These are phyloP conservation scores for Volucella bombylans DNA, from an alignment of 2,888 invertebrate species.

Conservation along the genomic window DNA sequence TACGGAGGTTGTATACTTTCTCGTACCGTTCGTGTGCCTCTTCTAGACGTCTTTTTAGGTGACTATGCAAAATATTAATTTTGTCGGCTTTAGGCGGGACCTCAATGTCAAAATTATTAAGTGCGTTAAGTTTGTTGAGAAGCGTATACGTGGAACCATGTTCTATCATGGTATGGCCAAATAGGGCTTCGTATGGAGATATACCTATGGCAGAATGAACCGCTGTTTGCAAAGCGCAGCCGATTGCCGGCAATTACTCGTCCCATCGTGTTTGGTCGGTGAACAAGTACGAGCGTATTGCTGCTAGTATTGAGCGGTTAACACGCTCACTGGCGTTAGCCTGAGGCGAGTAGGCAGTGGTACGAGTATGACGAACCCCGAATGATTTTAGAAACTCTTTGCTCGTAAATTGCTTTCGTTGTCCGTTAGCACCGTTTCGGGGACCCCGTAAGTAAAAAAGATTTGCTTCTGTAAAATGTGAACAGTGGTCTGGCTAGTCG, in stretches of 20 bases:
- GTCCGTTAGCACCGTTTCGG: too few relatives aligned
- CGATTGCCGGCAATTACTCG: background rate
- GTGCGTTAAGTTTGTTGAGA: background rate
- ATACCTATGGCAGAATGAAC: background rate
- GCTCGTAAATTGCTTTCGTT: too few relatives aligned
- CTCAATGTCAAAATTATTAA: background rate
- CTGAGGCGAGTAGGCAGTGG: slow-evolving; percentile 60
- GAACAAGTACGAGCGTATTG: slow-evolving; percentile 62
- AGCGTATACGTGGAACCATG: slow-evolving; percentile 7
- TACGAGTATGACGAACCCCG: slow-evolving; percentile 54
- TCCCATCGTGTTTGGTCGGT: slow-evolving; percentile 18
- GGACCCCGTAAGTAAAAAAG: too few relatives aligned
- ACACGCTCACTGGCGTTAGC: too few relatives aligned
- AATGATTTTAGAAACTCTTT: background rate
- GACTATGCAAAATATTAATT: background rate
- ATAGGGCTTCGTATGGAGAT: slow-evolving; percentile 24
- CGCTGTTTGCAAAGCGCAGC: slow-evolving; percentile 6
- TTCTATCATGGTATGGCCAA: slow-evolving; percentile 18
- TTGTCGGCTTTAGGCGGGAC: background rate
- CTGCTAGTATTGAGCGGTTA: slow-evolving; percentile 1
- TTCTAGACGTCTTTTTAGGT: background rate
- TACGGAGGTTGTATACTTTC: background rate
- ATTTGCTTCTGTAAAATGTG: too few relatives aligned
- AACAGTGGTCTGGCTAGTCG: too few relatives aligned
- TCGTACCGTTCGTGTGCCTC: background rate